Evolutionary conservation across 2,113 vertebrate species (phyloP).

Genomic region (Bos javanicus): DNA sequence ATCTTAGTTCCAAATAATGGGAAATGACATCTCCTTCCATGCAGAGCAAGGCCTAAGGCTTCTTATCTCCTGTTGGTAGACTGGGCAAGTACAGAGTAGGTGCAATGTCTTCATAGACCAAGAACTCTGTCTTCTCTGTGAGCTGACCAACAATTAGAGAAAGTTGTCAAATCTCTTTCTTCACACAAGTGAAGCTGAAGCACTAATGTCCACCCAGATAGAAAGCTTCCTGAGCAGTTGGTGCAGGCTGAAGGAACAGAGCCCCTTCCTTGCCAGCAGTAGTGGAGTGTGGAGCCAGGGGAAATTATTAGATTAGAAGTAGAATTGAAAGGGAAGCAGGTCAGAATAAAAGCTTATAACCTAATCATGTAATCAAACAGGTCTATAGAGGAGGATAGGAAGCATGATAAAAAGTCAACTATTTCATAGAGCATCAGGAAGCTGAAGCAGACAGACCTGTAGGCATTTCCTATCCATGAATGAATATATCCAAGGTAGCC

Average conservation of each 20-base stretch:
- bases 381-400: not conserved
- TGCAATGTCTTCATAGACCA: not conserved
- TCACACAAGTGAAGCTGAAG: not conserved
- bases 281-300: not conserved
- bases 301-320: not conserved
- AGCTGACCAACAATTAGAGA: not conserved
- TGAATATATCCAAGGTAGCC: not conserved
- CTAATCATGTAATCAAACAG: not conserved
- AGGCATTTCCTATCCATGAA: not conserved
- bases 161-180: not conserved
- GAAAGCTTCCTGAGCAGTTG: not conserved
- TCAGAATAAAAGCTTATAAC: not conserved
- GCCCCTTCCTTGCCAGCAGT: not conserved
- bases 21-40: not conserved
- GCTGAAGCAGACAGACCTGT: not conserved
- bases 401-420: not conserved
- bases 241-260: not conserved
- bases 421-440: not conserved
- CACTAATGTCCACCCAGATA: not conserved
- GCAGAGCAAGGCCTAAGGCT: not conserved
- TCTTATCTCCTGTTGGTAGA: not conserved
- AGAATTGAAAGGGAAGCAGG: not conserved
- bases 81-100: not conserved
- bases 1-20: not conserved
- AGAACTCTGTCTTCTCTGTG: not conserved